Evolutionary conservation across 2,888 invertebrate genomes (phyloP).

Genomic region (Pecten maximus): DNA sequence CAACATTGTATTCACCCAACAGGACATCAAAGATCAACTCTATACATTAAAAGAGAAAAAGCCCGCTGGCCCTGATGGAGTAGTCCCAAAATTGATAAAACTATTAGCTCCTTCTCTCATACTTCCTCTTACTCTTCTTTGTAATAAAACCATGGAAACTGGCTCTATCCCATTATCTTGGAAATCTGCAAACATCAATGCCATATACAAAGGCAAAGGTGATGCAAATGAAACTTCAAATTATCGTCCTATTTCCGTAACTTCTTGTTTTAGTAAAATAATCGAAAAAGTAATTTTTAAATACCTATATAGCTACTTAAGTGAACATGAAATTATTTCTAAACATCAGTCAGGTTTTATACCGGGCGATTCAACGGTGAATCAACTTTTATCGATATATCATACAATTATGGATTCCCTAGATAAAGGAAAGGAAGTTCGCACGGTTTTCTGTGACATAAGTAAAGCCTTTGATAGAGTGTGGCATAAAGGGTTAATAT

Average conservation of each 20-base stretch:
- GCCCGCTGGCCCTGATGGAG: not conserved
- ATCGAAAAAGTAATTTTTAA: slow-evolving; percentile 36
- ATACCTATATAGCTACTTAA: slow-evolving; percentile 9
- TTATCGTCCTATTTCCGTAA: slow-evolving; percentile 37
- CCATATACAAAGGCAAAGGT: slow-evolving; percentile 33
- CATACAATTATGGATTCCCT: too few species aligned
- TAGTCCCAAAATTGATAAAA: not conserved
- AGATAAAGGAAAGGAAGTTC: too few species aligned
- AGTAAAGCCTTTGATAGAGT: too few species aligned
- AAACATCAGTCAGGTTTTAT: too few species aligned
- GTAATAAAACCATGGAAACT: not conserved
- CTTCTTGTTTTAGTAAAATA: slow-evolving; percentile 18
- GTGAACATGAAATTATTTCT: too few species aligned
- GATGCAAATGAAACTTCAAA: not conserved
- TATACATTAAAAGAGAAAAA: not conserved
- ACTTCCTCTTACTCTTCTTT: not conserved
- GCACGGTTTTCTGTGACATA: too few species aligned
- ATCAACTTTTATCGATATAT: too few species aligned
- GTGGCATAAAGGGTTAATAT: too few species aligned
- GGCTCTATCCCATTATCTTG: not conserved
- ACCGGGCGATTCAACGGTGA: too few species aligned
- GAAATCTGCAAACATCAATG: not conserved
- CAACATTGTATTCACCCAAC: not conserved
- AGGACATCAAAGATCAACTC: slow-evolving; percentile 25
- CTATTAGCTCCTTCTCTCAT: not conserved